Conservation (phyloP, 2,888 invertebrate genomes). For the Elmis aenea region DNA sequence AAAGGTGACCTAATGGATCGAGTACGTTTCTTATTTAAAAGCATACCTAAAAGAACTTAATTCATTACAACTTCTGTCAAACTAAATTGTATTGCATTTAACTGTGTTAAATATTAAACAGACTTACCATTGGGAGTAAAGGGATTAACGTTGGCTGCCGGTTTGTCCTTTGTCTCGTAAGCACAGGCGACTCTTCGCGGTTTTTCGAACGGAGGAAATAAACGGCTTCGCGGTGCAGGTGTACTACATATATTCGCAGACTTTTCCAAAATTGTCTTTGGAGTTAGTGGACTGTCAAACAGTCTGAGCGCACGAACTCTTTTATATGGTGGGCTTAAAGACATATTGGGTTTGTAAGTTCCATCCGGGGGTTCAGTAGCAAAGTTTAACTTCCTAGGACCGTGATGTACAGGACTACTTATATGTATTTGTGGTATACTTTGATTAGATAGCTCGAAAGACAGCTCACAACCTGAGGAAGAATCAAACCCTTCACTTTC, state of each 20-base stretch:
- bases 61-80: background rate
- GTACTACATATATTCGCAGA: constrained; percentile 58
- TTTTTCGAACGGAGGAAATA: constrained; percentile 49
- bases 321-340: constrained; percentile 57
- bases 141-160: constrained; percentile 76
- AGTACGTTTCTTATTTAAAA: constrained; percentile 64
- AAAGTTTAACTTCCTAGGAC: constrained; percentile 60
- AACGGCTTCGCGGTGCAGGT: constrained; percentile 53
- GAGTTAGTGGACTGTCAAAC: constrained; percentile 81
- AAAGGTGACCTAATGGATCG: constrained; percentile 56
- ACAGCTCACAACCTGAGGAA: constrained; percentile 59
- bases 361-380: constrained; percentile 43
- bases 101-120: background rate
- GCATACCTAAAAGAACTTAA: constrained; percentile 49
- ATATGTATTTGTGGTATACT: constrained; percentile 21
- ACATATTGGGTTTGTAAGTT: constrained; percentile 17
- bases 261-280: constrained; percentile 74
- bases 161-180: constrained; percentile 48
- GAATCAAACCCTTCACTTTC: constrained; percentile 39
- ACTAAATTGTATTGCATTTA: background rate
- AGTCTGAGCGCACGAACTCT: constrained; percentile 59
- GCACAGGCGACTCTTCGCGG: constrained; percentile 44
- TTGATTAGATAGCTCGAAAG: constrained; percentile 58
- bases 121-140: constrained; percentile 71
- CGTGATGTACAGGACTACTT: constrained; percentile 49